Conservation (phyloP, 2,113 vertebrate genomes). For the Tursiops truncatus region DNA sequence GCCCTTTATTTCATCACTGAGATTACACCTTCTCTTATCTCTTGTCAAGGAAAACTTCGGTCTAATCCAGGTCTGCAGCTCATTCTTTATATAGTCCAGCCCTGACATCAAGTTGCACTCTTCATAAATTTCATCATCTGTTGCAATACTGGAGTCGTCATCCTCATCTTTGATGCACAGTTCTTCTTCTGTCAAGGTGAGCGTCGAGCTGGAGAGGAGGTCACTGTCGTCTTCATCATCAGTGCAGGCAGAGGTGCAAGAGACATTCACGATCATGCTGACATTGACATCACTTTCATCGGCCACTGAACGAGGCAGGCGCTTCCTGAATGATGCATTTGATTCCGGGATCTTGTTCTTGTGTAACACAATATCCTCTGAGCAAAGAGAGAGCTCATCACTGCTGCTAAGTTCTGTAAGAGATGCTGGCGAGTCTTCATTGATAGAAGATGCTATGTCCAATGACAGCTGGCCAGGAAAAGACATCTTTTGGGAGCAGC, state of each 20-base stretch:
- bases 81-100: slow-evolving; percentile 94
- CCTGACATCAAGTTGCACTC: slow-evolving; percentile 91
- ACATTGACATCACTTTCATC: slow-evolving; percentile 94
- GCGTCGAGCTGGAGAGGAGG: slow-evolving; percentile 97
- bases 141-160: slow-evolving; percentile 90
- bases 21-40: slow-evolving; percentile 88
- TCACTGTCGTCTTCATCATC: slow-evolving; percentile 98
- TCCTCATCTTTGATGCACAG: slow-evolving; percentile 92
- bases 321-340: slow-evolving; percentile 89
- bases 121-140: slow-evolving; percentile 93
- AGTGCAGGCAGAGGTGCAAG: slow-evolving; percentile 95
- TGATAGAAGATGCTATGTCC: slow-evolving; percentile 88
- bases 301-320: slow-evolving; percentile 84
- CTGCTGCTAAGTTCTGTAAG: slow-evolving; percentile 95
- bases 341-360: slow-evolving; percentile 89
- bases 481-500: slow-evolving; percentile 86
- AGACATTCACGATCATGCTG: slow-evolving; percentile 99
- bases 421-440: slow-evolving; percentile 92
- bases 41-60: slow-evolving; percentile 86
- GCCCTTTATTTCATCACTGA: slow-evolving; percentile 89
- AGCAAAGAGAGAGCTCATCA: slow-evolving; percentile 93
- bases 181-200: slow-evolving; percentile 98
- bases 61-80: slow-evolving; percentile 93
- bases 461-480: slow-evolving; percentile 80
- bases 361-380: slow-evolving; percentile 91